Evolutionary conservation across 2,113 vertebrate species (phyloP).

Genomic region (Megaceryle maxima): DNA sequence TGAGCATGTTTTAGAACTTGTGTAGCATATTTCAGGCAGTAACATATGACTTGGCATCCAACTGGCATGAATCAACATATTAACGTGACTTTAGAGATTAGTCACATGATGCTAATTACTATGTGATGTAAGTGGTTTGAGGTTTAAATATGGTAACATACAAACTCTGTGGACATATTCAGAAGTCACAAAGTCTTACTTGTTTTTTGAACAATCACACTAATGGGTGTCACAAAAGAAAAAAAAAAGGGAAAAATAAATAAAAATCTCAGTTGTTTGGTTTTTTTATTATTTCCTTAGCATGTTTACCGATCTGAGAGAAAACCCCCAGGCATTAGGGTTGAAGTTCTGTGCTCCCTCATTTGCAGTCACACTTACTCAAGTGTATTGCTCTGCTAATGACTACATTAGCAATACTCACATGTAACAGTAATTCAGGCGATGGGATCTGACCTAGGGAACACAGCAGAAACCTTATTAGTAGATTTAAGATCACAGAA

Average conservation of each 20-base stretch:
- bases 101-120: background rate
- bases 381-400: background rate
- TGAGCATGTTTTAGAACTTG: background rate
- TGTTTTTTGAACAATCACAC: background rate
- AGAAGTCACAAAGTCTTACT: background rate
- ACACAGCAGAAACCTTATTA: background rate
- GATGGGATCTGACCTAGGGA: background rate
- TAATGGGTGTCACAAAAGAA: background rate
- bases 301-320: background rate
- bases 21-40: background rate
- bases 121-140: background rate
- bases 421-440: background rate
- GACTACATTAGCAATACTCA: background rate
- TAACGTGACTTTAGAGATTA: background rate
- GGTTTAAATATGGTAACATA: background rate
- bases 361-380: background rate
- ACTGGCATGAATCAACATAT: background rate
- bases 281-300: background rate
- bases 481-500: background rate
- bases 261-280: background rate
- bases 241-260: background rate
- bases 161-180: background rate
- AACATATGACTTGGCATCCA: background rate
- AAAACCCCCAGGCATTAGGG: background rate
- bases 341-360: background rate